Percentiles rank a stretch among this genome's conserved stretches.
phyloP scores from a whole-genome alignment of 2,113 vertebrate genomes.

The Nymphicus hollandicus region DNA sequence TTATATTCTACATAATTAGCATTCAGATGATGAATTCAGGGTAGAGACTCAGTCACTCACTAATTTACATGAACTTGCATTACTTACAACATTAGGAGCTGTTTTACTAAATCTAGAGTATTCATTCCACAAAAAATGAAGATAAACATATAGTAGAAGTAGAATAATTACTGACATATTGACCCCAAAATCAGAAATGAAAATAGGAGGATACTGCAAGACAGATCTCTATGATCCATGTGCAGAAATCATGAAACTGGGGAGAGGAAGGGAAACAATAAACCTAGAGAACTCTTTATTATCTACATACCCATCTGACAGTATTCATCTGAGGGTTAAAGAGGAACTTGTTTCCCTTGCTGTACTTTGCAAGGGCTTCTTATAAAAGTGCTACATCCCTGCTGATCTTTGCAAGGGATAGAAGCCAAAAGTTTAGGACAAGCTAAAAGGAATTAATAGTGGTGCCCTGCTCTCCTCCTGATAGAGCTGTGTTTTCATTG shows the following conservation, averaged over 20 bases:
- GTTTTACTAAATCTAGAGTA: neutral
- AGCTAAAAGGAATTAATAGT: neutral
- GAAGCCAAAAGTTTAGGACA: neutral
- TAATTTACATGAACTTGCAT: neutral
- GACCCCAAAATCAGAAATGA: neutral
- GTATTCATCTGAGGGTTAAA: neutral
- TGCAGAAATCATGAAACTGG: neutral
- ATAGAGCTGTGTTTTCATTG: neutral
- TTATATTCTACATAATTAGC: neutral
- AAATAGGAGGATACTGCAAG: neutral
- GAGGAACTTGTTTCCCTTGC: neutral
- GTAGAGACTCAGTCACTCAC: neutral
- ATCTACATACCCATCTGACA: neutral
- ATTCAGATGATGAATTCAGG: neutral
- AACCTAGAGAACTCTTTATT: neutral
- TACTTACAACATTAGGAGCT: neutral
- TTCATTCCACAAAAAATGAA: neutral
- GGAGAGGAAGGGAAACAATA: neutral
- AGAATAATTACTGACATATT: neutral
- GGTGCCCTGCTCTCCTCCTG: neutral
- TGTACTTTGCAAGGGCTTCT: neutral
- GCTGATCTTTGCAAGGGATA: neutral
- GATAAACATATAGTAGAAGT: neutral
- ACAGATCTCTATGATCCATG: neutral
- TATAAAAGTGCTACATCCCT: neutral